Base-by-base conservation (phyloP, 2,113 vertebrate species). In the Catharus minimus region DNA sequence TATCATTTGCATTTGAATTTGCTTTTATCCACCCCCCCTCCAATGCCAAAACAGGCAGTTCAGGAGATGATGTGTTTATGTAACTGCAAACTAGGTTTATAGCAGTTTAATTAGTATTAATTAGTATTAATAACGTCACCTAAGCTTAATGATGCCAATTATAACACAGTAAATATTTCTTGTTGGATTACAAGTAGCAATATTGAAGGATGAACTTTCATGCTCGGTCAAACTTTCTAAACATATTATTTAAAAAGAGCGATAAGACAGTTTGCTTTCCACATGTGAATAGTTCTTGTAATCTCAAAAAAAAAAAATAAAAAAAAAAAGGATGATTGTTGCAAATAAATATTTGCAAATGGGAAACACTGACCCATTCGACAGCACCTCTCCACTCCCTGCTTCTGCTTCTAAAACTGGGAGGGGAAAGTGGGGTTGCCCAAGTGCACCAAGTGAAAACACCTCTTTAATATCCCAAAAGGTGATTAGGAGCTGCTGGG, bases 61-160 rank as follows among this genome's bases (percentile, higher is more conserved):
- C 90, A 86, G 92, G 94, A 24, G 38, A 30, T 44, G 94, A 95
- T 89, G 80, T 96, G 93, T 97, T 97, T 96, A 95, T 93, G 86
- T 94, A 95, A 95, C 91, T 95, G 96, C 50, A 86, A 94, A 95
- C 96, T 92, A 95, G 96, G 95, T 97, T 97, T 97, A 94, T 61
- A 95, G 96, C 83, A 94, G 95, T 97, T 98, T 97, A 97, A 98
- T 98, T 97, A 97, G 96, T 73, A 77, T 77, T 77, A 77, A 77
- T 77, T 77, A 86, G 96, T 97, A 97, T 98, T 98, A 98, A 98
- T 98, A 98, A 96, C 60, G 87, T 97, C 95, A 98, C 96, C 97
- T 97, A 97, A 97, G 95, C 94, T 97, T 98, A 97, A 98, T 97
- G 96, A 97, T 94, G 94, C 88, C 96, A 98, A 98, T 98, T 98